A percentile compares a stretch with the other conserved stretches of the same genome.
Conservation (phyloP, 2,888 invertebrate genomes). For the Aporophyla lueneburgensis region DNA sequence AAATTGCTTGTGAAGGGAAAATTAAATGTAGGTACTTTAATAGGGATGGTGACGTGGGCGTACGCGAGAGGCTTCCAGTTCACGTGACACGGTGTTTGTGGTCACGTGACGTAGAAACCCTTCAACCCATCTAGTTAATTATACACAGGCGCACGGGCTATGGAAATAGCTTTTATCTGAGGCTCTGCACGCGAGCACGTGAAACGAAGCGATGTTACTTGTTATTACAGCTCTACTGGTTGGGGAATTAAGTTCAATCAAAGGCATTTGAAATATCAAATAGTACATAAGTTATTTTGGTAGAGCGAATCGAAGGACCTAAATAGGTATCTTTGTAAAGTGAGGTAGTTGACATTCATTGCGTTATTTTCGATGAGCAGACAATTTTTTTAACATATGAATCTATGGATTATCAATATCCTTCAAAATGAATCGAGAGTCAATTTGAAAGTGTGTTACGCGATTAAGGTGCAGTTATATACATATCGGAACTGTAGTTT, state of each 20-base stretch:
- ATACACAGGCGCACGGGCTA: slow-evolving; percentile 44
- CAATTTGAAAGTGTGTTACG: no score
- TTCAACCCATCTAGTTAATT: slow-evolving; percentile 58
- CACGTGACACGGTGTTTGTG: slow-evolving; percentile 40
- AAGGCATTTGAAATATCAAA: slow-evolving; percentile 16
- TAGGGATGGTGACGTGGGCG: slow-evolving; percentile 36
- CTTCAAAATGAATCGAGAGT: no score
- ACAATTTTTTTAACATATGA: no score
- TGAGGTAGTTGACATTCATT: no score
- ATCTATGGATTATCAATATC: no score
- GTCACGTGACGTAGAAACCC: slow-evolving; percentile 63
- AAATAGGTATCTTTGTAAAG: neutral
- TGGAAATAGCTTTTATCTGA: slow-evolving; percentile 59
- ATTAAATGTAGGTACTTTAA: slow-evolving; percentile 38
- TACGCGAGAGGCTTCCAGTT: slow-evolving; percentile 51
- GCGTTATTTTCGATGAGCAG: no score
- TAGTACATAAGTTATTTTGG: slow-evolving; percentile 12
- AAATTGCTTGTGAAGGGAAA: slow-evolving; percentile 32
- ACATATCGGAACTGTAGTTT: neutral
- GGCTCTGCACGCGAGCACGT: slow-evolving; percentile 46
- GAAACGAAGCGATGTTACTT: slow-evolving; percentile 24
- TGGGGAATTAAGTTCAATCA: slow-evolving; percentile 17
- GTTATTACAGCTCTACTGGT: slow-evolving; percentile 29
- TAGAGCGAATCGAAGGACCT: slow-evolving; percentile 3
- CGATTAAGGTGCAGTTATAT: neutral